phyloP scores from a whole-genome alignment of 2,888 invertebrate genomes.

The Epinotia ramella region DNA sequence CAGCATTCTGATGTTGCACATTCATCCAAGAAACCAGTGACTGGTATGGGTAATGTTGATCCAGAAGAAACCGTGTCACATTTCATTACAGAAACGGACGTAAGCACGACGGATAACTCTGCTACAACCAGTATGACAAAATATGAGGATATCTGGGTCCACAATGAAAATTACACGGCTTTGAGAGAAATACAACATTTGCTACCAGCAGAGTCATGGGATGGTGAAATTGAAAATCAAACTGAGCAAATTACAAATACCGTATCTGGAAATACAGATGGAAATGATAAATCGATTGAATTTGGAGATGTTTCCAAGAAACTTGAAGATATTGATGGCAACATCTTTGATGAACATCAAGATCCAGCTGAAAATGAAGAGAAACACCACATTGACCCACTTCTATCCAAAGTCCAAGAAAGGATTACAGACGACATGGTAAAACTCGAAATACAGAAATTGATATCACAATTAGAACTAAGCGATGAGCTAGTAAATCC shows the following conservation, averaged over 20 bases:
- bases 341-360: background rate
- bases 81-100: background rate
- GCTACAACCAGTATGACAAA: background rate
- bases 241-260: background rate
- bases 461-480: constrained; percentile 59
- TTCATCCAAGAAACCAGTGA: background rate
- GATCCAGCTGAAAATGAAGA: background rate
- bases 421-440: constrained; percentile 13
- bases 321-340: background rate
- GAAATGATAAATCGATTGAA: background rate
- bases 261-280: background rate
- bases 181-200: background rate
- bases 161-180: background rate
- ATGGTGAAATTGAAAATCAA: background rate
- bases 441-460: constrained; percentile 47
- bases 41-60: background rate
- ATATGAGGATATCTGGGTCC: background rate
- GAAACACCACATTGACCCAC: background rate
- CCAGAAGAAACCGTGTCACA: background rate
- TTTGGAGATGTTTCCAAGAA: background rate
- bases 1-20: background rate
- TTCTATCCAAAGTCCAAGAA: background rate
- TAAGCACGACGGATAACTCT: background rate
- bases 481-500: constrained; percentile 50
- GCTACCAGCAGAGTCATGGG: background rate